Evolutionary conservation across 2,888 invertebrate genomes (phyloP), one percentile per base, ranked within the genome.

Genomic region (Scelioninae gen. 2): DNA sequence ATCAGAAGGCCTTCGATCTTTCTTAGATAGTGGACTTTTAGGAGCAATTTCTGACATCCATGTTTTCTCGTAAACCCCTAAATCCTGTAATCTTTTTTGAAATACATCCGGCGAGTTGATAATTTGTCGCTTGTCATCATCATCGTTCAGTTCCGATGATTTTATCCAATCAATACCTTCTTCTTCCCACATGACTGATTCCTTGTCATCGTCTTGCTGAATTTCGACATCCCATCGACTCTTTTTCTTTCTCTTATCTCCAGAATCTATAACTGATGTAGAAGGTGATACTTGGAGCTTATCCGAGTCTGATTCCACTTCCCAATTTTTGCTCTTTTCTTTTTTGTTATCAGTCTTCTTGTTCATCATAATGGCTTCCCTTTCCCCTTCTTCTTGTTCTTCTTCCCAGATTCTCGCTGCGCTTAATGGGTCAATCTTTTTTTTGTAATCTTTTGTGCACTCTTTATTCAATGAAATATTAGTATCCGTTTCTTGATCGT

Each of bases 361-460:
- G 7, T 78, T 72, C 10, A 82, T 71, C 78, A 83, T 63, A 63
- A 82, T 75, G 41, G 81, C 83, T 46, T 86, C 84, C 2, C 80
- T 80, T 25, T 84, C 84, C 0, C 81, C 86, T 61, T 86, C 84
- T 19, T 86, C 86, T 39, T 83, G 79, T n/a, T 86, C 86, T 2
- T 83, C 83, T 45, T 86, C 85, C 86, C 86, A 86, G 18, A 86
- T 85, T 67, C 85, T 80, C 43, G 83, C 80, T 0, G 84, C 79
- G 9, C 80, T 82, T 3, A 81, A 35, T 11, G 82, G 77, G 6
- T 79, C 77, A 9, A 80, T 75, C 16, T 78, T 80, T 41, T 79
- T 81, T 45, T 78, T 78, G 4, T 77, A 75, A 10, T 83, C 83
- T 13, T 79, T 80, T 0, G 71, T 43, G 11, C 43, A 75, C 9